Evolutionary conservation across 2,888 invertebrate genomes (phyloP).

Genomic region (Philereme vetulata): DNA sequence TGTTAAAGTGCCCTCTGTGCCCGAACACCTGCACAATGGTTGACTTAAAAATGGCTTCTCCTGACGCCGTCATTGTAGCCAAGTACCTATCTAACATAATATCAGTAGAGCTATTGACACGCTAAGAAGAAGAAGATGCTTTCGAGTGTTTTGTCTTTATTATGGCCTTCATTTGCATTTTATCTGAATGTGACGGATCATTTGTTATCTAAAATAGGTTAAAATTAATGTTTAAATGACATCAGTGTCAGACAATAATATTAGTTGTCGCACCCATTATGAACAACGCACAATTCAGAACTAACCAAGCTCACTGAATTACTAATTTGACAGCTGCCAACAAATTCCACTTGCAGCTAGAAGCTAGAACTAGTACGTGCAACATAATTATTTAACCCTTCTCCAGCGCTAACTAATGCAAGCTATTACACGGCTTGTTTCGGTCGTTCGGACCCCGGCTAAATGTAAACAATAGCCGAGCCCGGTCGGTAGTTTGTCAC

Average conservation of each 20-base stretch:
- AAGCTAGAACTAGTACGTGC: conserved; percentile 28
- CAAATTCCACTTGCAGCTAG: conserved; percentile 20
- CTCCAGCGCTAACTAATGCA: conserved; percentile 35
- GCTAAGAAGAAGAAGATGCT: too few relatives aligned
- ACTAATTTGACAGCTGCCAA: conserved; percentile 36
- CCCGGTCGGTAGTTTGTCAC: conserved; percentile 59
- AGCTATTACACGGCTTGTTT: conserved; percentile 39
- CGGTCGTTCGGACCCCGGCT: conserved; percentile 33
- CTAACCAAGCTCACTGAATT: conserved; percentile 20
- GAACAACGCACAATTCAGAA: conserved; percentile 13
- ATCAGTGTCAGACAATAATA: background rate
- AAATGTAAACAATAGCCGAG: conserved; percentile 53
- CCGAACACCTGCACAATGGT: too few relatives aligned
- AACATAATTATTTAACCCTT: conserved; percentile 33
- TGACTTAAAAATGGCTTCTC: too few relatives aligned
- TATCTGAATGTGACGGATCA: too few relatives aligned
- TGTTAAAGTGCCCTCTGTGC: too few relatives aligned
- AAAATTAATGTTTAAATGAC: too few relatives aligned
- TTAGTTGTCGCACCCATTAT: background rate
- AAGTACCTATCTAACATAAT: too few relatives aligned
- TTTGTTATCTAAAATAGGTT: too few relatives aligned
- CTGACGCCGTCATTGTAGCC: too few relatives aligned
- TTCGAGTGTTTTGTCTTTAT: too few relatives aligned
- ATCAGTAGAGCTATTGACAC: too few relatives aligned
- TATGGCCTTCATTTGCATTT: too few relatives aligned